Evolutionary conservation across 2,888 invertebrate genomes (phyloP).

Genomic region (Sinodicranocentrus sp.): DNA sequence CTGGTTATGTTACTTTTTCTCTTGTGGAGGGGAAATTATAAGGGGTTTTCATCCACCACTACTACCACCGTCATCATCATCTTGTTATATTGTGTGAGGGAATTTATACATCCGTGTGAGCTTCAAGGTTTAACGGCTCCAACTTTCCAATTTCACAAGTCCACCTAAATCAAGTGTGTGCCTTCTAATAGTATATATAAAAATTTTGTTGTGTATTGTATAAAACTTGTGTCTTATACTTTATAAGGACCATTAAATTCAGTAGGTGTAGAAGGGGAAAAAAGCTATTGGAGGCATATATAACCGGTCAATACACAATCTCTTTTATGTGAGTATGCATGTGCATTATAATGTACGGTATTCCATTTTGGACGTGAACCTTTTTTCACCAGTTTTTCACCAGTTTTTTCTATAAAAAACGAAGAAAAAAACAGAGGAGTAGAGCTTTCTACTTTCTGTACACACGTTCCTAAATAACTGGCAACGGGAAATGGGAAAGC

Average conservation of each 20-base stretch:
- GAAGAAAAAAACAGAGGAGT: background rate
- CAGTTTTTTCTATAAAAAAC: background rate
- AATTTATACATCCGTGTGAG: constrained; percentile 34
- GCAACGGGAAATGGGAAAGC: constrained; percentile 65
- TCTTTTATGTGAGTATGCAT: constrained; percentile 2
- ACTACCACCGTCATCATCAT: constrained; percentile 5
- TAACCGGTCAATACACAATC: constrained; percentile 20
- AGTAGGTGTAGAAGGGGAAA: background rate
- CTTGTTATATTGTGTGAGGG: constrained; percentile 17
- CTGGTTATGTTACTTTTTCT: no score
- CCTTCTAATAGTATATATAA: constrained; percentile 54
- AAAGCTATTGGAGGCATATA: background rate
- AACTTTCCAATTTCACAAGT: constrained; percentile 55
- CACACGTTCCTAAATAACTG: constrained; percentile 42
- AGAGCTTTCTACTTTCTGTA: background rate
- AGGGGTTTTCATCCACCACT: background rate
- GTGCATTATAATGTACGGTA: background rate
- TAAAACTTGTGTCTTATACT: background rate
- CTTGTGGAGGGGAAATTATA: background rate
- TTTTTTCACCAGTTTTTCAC: background rate
- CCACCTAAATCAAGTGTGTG: constrained; percentile 59
- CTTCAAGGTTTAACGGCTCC: constrained; percentile 45
- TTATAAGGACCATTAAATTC: constrained; percentile 33
- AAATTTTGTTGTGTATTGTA: constrained; percentile 43
- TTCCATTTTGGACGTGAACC: constrained; percentile 8